Base-by-base conservation (phyloP, 2,113 vertebrate genomes). In the Anguilla rostrata region DNA sequence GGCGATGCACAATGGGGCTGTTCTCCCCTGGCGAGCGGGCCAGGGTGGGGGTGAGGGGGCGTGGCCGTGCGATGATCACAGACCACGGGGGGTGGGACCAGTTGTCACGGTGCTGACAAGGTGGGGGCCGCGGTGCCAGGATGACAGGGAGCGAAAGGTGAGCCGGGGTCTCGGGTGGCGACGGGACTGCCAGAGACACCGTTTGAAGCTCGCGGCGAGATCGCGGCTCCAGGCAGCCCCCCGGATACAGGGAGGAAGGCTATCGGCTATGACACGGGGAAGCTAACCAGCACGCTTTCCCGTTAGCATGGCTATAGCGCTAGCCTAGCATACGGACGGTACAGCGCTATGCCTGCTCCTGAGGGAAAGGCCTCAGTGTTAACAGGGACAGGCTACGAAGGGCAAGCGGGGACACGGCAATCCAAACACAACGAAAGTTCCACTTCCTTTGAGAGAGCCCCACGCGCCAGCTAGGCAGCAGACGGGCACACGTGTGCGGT, bases 1-100 rank as follows among this genome's bases (percentile, higher is more conserved):
- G 46, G 49, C 22, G 94, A 80, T 87, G 90, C 92, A 95, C 95
- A 95, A 94, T 93, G 92, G 92, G 93, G 85, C 92, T 85, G 91
- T 93, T 94, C 92, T 94, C 93, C 91, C 79, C 91, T 91, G 89
- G 91, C 81, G 91, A 82, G 80, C 39, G 29, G 66, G 75, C 16
- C 22, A 39, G 34, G 34, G 18, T 8, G 26, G 11, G 85, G 22
- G 29, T 83, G 79, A 49, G 83, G 85, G 86, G 82, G 83, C 80
- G 87, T 63, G 86, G 56, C 85, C 86, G 71, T 89, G 84, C n/a
- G 85, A 40, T 66, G 66, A 66, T 84, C 14, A 66, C 56, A 85
- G 66, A n/a, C 5, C 11, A 2, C 15, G n/a, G 82, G 40, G 78
- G 66, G 22, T 29, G 22, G 66, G 22, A 29, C 29, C 81, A 83